Percentiles rank a stretch among this genome's conserved stretches.
phyloP scores from a whole-genome alignment of 2,113 vertebrate species.

The Capra hircus region DNA sequence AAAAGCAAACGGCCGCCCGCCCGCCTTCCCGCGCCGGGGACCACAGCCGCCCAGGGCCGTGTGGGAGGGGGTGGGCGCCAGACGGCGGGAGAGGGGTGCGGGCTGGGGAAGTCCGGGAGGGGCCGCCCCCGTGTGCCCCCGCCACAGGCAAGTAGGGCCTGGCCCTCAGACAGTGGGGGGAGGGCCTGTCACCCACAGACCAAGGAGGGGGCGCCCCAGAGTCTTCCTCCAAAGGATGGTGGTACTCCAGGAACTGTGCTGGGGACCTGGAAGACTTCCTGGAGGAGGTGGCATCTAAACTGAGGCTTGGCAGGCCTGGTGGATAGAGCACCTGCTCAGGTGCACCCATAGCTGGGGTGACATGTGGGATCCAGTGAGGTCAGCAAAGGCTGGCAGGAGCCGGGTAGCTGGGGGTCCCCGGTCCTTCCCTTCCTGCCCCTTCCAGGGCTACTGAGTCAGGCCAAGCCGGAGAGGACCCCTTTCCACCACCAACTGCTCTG shows the following conservation, averaged over 20 bases:
- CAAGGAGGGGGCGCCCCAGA: not conserved
- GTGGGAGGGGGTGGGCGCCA: not conserved
- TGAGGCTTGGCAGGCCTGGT: too few species aligned
- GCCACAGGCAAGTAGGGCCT: not conserved
- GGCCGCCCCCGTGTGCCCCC: not conserved
- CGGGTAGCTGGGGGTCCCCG: not conserved
- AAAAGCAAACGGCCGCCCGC: slow-evolving; percentile 66
- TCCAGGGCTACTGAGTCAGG: not conserved
- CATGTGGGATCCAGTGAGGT: too few species aligned
- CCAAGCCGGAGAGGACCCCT: not conserved
- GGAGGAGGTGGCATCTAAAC: not conserved
- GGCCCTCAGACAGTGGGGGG: not conserved
- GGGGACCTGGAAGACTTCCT: not conserved
- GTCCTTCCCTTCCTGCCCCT: not conserved
- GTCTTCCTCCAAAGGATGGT: not conserved
- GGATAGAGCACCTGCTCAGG: too few species aligned
- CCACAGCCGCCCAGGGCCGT: not conserved
- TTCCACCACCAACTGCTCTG: too few species aligned
- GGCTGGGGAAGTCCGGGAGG: not conserved
- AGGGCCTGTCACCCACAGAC: not conserved
- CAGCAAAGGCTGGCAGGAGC: not conserved
- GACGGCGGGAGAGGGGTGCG: not conserved
- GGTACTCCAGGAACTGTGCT: not conserved
- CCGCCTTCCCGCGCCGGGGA: slow-evolving; percentile 32
- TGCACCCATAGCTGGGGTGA: not conserved